Evolutionary conservation across 2,113 vertebrate species (phyloP).

Genomic region (Copsychus sechellarum): DNA sequence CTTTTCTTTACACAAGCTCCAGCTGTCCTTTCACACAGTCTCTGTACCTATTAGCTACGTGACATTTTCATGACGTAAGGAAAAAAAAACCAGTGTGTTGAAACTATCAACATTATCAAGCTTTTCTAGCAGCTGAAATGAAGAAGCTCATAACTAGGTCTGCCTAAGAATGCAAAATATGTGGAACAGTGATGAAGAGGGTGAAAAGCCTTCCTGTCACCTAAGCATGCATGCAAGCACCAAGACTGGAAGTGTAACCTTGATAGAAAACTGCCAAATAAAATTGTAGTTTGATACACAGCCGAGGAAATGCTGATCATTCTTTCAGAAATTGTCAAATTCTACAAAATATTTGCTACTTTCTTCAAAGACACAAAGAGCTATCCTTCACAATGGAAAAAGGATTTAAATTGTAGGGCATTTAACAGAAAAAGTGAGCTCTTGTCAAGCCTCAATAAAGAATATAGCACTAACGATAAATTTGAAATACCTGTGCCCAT

Average conservation of each 20-base stretch:
- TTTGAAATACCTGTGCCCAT: slow-evolving; percentile 8
- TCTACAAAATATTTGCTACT: background rate
- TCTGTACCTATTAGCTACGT: fast-evolving
- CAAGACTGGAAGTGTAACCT: background rate
- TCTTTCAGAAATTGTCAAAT: background rate
- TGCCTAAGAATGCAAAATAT: background rate
- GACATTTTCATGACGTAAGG: background rate
- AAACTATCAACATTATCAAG: background rate
- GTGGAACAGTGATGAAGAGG: background rate
- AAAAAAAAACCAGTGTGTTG: background rate
- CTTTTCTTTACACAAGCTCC: background rate
- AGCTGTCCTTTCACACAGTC: background rate
- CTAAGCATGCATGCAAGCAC: background rate
- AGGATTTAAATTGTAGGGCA: background rate
- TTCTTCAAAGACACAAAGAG: background rate
- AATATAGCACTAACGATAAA: background rate
- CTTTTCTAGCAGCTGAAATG: background rate
- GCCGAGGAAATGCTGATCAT: background rate
- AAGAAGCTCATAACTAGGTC: background rate
- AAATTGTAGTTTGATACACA: background rate
- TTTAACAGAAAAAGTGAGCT: slow-evolving; percentile 12
- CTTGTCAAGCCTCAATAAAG: background rate
- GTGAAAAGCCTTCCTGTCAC: background rate
- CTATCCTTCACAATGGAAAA: background rate
- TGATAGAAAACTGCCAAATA: background rate